A percentile compares a stretch with the other conserved stretches of the same genome.
These are phyloP conservation scores for Meiosimyza platycephala DNA, from an alignment of 2,888 invertebrate genomes.

Conservation along the genomic window DNA sequence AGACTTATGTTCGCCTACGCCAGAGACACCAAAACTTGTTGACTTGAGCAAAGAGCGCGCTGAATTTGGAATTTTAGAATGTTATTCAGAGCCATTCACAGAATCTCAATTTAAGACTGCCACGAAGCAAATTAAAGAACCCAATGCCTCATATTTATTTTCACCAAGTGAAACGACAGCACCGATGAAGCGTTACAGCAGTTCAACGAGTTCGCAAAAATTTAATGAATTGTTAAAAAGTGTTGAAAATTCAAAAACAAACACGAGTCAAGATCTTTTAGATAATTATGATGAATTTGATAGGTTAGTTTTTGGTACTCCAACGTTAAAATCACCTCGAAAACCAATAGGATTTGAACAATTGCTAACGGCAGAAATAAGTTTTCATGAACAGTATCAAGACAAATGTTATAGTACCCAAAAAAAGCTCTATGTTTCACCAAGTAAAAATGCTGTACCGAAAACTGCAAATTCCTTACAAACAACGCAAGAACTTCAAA, in stretches of 20 bases:
- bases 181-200: conserved; percentile 51
- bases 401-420: conserved; percentile 22
- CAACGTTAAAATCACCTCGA: conserved; percentile 31
- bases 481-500: conserved; percentile 48
- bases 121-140: conserved; percentile 39
- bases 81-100: conserved; percentile 49
- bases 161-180: conserved; percentile 48
- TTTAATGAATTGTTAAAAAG: conserved; percentile 49
- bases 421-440: conserved; percentile 15
- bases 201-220: conserved; percentile 46
- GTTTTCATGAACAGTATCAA: conserved; percentile 27
- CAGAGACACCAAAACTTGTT: conserved; percentile 8
- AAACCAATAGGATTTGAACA: conserved; percentile 57
- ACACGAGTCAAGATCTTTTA: not conserved
- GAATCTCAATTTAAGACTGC: conserved; percentile 46
- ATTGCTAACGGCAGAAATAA: conserved; percentile 56
- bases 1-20: conserved; percentile 24
- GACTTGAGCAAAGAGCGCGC: conserved; percentile 53
- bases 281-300: conserved; percentile 61
- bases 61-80: conserved; percentile 61
- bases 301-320: conserved; percentile 51
- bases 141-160: conserved; percentile 57
- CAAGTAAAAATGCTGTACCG: not conserved
- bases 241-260: not conserved
- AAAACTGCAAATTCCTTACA: not conserved